phyloP scores from a whole-genome alignment of 2,797 vertebrate species.

The Diglossa cyanea region DNA sequence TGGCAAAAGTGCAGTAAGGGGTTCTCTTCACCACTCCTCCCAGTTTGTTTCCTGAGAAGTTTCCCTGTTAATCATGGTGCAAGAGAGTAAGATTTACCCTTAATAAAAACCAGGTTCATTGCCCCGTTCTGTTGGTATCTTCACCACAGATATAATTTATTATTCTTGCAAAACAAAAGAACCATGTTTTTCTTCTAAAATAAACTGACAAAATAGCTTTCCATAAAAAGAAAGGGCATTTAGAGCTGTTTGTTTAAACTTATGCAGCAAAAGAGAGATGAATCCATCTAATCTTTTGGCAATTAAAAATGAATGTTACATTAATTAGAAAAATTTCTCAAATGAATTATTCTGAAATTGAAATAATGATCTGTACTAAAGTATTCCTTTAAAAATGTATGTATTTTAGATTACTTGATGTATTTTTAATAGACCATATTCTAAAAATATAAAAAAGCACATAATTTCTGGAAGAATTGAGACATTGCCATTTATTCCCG shows the following conservation, averaged over 20 bases:
- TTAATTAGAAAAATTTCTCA: slow-evolving; percentile 46
- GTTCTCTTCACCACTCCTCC: neutral
- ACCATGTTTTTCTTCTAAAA: neutral
- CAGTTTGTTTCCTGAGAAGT: neutral
- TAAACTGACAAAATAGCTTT: neutral
- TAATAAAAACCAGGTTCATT: neutral
- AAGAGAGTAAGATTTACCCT: neutral
- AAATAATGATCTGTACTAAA: slow-evolving; percentile 19
- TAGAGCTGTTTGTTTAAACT: neutral
- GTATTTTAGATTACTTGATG: neutral
- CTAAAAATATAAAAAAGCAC: neutral
- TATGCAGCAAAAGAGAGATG: neutral
- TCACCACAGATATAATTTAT: neutral
- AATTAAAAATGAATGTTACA: slow-evolving; percentile 56
- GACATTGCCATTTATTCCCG: neutral
- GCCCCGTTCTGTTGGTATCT: neutral
- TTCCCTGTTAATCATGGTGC: neutral
- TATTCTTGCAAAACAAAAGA: neutral
- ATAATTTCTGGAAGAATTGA: neutral
- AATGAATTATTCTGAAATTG: slow-evolving; percentile 17
- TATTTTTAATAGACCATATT: neutral
- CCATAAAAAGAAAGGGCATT: neutral
- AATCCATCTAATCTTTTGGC: slow-evolving; percentile 1
- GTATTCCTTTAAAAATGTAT: slow-evolving; percentile 18
- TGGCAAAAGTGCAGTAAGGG: neutral